A percentile compares a stretch with the other conserved stretches of the same genome.
phyloP scores from a whole-genome alignment of 2,113 vertebrate genomes.

The Tetrao urogallus region DNA sequence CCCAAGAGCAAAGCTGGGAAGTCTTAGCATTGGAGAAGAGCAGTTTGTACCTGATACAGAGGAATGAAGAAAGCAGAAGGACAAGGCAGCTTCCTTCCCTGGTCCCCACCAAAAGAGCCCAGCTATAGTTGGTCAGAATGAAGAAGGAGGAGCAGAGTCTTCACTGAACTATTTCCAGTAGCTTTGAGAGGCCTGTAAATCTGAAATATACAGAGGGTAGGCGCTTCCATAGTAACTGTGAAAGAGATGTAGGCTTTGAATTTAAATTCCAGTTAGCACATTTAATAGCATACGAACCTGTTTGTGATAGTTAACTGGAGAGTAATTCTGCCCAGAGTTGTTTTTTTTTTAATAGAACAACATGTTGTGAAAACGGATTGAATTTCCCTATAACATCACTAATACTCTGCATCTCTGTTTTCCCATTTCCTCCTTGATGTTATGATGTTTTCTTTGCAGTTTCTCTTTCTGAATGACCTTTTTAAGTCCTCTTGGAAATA shows the following conservation, averaged over 20 bases:
- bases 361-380: neutral
- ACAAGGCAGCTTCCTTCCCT: neutral
- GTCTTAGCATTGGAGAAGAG: neutral
- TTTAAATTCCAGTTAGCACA: slow-evolving; percentile 65
- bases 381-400: neutral
- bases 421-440: neutral
- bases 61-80: neutral
- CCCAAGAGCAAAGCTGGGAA: neutral
- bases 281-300: slow-evolving; percentile 22
- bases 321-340: neutral
- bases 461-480: neutral
- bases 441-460: neutral
- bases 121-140: neutral
- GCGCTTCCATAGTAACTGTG: slow-evolving; percentile 74
- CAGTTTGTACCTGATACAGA: neutral
- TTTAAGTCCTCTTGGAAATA: neutral
- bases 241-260: slow-evolving; percentile 64
- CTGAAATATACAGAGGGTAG: slow-evolving; percentile 67
- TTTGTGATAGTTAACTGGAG: slow-evolving; percentile 1
- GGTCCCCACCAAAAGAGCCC: neutral
- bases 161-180: neutral
- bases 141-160: neutral
- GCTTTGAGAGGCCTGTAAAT: slow-evolving; percentile 10
- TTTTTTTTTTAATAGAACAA: neutral
- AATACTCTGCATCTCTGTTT: neutral